These are phyloP conservation scores for Cynocephalus volans DNA, from an alignment of 2,113 vertebrate species.

Conservation along the genomic window DNA sequence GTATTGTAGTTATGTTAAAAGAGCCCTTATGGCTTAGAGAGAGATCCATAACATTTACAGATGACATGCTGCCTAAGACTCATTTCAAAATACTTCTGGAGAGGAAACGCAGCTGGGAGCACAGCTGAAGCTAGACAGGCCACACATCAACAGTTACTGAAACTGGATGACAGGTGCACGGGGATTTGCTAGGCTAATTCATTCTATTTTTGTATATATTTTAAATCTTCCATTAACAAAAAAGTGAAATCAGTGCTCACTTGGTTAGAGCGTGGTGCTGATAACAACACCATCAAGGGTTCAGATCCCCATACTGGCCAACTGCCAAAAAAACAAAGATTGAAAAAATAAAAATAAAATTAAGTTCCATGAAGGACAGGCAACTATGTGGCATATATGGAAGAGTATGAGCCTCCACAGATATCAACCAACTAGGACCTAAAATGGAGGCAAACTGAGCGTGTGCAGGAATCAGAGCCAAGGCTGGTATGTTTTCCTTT, in stretches of 20 bases:
- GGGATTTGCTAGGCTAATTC: too few species aligned
- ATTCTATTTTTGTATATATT: too few species aligned
- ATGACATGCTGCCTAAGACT: too few species aligned
- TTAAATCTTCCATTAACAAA: not conserved
- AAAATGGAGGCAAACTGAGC: not conserved
- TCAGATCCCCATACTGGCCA: too few species aligned
- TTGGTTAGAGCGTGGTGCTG: too few species aligned
- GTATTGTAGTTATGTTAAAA: too few species aligned
- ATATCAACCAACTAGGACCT: not conserved
- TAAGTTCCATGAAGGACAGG: too few species aligned
- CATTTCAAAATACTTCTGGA: not conserved
- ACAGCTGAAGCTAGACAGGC: not conserved
- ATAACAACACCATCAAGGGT: too few species aligned
- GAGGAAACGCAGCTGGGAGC: too few species aligned
- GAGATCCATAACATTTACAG: not conserved
- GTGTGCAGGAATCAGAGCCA: rapidly evolving
- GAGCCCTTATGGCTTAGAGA: not conserved
- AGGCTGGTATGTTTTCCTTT: not conserved
- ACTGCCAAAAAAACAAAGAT: too few species aligned
- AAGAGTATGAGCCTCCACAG: too few species aligned
- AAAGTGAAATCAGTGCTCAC: not conserved
- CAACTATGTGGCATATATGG: rapidly evolving
- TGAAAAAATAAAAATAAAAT: too few species aligned
- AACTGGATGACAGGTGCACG: rapidly evolving
- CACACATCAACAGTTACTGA: not conserved